Conservation (phyloP, 2,113 vertebrate species). For the Cacatua alba region DNA sequence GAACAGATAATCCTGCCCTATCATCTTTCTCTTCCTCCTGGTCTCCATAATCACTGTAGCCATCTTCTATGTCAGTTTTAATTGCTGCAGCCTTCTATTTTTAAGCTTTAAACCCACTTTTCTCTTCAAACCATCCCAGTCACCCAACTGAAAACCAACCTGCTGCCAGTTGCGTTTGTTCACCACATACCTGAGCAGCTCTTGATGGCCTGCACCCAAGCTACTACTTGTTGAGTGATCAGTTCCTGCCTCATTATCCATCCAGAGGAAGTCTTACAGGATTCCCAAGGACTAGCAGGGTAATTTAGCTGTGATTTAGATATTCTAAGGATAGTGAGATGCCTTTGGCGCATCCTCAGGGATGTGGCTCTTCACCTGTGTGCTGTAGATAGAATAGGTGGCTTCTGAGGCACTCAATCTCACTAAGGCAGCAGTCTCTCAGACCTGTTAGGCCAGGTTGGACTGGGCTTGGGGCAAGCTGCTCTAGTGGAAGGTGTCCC, state of each 20-base stretch:
- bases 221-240: not conserved
- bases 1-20: not conserved
- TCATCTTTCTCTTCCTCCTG: not conserved
- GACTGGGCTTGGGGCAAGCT: not conserved
- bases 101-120: not conserved
- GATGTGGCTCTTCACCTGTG: not conserved
- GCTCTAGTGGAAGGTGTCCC: not conserved
- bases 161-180: not conserved
- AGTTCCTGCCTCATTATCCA: not conserved
- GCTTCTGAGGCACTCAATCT: not conserved
- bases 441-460: not conserved
- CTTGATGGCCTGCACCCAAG: not conserved
- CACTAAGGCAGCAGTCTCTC: not conserved
- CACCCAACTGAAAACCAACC: not conserved
- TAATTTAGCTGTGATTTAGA: not conserved
- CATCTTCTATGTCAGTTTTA: not conserved
- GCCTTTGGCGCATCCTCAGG: not conserved
- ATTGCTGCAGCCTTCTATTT: not conserved
- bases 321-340: not conserved
- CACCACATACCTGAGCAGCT: not conserved
- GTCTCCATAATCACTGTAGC: not conserved
- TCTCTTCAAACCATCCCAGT: rapidly evolving
- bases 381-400: rapidly evolving
- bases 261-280: not conserved
- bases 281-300: not conserved